These are phyloP conservation scores for Micrastur ruficollis DNA, from an alignment of 2,797 vertebrate species.

Conservation along the genomic window DNA sequence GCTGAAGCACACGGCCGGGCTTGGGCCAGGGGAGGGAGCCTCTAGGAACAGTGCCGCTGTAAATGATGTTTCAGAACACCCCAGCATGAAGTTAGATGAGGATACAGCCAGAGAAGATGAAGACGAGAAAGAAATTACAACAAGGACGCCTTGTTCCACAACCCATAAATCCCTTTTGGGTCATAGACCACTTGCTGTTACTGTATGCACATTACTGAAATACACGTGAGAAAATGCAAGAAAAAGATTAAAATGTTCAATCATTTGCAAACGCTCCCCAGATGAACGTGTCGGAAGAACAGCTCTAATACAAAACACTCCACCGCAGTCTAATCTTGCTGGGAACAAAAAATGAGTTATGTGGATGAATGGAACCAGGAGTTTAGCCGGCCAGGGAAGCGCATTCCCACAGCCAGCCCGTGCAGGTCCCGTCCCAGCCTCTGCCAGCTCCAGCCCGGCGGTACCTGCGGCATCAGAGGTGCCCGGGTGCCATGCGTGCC, in stretches of 20 bases:
- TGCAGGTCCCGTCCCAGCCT: accelerated
- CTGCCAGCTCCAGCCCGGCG: neutral
- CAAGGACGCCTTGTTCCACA: neutral
- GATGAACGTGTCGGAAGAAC: neutral
- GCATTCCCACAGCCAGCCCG: accelerated
- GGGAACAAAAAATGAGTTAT: neutral
- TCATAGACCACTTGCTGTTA: neutral
- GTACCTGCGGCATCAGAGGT: neutral
- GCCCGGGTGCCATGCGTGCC: accelerated
- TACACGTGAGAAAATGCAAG: neutral
- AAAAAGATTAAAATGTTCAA: slow-evolving; percentile 35
- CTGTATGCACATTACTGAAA: neutral
- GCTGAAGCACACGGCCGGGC: neutral
- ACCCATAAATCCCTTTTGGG: neutral
- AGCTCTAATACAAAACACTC: neutral
- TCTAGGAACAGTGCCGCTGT: neutral
- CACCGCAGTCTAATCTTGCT: accelerated
- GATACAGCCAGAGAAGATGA: neutral
- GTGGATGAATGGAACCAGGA: neutral
- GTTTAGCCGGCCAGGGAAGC: accelerated
- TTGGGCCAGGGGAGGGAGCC: neutral
- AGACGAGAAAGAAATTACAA: neutral
- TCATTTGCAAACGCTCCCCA: slow-evolving; percentile 26
- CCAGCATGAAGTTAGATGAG: neutral
- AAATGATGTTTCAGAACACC: neutral